Evolutionary conservation across 2,888 invertebrate species (phyloP).

Genomic region (Dasypogon diadema): DNA sequence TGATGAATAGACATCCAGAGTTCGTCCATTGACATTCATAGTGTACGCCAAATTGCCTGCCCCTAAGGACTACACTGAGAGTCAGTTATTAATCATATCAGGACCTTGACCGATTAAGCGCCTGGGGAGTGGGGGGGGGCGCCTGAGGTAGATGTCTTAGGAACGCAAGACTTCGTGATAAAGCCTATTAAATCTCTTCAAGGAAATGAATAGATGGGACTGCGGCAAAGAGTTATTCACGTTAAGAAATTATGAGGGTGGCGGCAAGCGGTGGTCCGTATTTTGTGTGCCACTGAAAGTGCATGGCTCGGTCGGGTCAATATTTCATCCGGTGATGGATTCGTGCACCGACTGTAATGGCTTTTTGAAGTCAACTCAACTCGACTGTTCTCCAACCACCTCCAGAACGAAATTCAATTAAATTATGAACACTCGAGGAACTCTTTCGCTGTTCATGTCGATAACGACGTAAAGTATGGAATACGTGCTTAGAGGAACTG

Average conservation of each 20-base stretch:
- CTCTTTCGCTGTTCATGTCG: constrained; percentile 43
- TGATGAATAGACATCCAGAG: background rate
- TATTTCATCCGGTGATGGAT: constrained; percentile 48
- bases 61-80: background rate
- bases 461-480: constrained; percentile 42
- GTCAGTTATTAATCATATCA: constrained; percentile 38
- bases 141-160: background rate
- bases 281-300: constrained; percentile 38
- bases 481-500: constrained; percentile 10
- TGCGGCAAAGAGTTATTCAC: constrained; percentile 43
- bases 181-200: constrained; percentile 43
- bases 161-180: constrained; percentile 48
- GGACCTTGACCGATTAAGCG: constrained; percentile 44
- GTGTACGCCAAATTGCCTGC: constrained; percentile 12
- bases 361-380: constrained; percentile 43
- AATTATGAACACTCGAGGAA: constrained; percentile 47
- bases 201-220: constrained; percentile 40
- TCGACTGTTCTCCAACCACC: constrained; percentile 29
- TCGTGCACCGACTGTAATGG: constrained; percentile 45
- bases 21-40: constrained; percentile 39
- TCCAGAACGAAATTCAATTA: constrained; percentile 46
- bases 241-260: constrained; percentile 21
- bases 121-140: background rate
- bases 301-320: constrained; percentile 40
- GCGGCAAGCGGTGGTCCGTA: background rate